A percentile compares a stretch with the other conserved stretches of the same genome.
Conservation (phyloP, 2,888 invertebrate genomes). For the Leptinotarsa juncta region DNA sequence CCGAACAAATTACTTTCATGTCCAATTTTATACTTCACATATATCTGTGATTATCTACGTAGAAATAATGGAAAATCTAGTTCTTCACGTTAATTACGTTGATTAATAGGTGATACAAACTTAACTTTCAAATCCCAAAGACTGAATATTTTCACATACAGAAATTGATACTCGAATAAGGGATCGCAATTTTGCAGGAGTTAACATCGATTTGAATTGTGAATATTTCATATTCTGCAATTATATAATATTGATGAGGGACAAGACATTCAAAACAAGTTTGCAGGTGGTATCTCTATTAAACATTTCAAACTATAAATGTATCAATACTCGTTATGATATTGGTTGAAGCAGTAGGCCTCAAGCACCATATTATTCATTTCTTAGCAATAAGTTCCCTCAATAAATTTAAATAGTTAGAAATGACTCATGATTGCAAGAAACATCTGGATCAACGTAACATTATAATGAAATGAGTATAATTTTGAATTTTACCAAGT, state of each 20-base stretch:
- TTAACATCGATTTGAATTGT: too few species aligned
- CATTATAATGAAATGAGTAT: neutral
- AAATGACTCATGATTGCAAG: neutral
- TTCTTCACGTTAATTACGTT: neutral
- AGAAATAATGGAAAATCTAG: neutral
- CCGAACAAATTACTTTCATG: neutral
- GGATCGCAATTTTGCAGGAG: neutral
- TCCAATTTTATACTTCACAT: neutral
- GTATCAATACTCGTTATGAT: too few species aligned
- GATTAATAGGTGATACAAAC: neutral
- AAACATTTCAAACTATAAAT: too few species aligned
- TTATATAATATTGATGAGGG: too few species aligned
- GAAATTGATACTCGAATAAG: neutral
- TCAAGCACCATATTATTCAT: too few species aligned
- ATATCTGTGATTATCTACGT: neutral
- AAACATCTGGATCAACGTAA: conserved; percentile 2
- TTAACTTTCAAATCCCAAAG: neutral
- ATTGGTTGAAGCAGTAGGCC: too few species aligned
- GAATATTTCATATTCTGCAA: too few species aligned
- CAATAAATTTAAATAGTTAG: neutral
- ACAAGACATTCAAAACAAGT: too few species aligned
- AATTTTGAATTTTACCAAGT: neutral
- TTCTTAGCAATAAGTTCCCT: neutral
- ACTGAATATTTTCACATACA: neutral
- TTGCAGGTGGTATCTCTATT: too few species aligned